phyloP scores from a whole-genome alignment of 2,888 invertebrate genomes.

The Noctua janthina region DNA sequence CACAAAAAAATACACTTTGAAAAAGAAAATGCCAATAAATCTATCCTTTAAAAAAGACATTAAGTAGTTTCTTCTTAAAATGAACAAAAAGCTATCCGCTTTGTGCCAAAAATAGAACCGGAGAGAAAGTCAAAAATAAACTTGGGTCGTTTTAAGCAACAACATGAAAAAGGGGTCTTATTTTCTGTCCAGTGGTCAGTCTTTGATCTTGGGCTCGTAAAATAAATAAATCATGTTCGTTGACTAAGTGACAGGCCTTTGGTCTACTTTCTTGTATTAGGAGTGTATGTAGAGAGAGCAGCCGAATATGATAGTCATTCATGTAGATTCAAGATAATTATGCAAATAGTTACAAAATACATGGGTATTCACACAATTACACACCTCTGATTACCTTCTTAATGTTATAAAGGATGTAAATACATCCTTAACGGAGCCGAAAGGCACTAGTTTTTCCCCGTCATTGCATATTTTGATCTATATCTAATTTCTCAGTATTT shows the following conservation, averaged over 20 bases:
- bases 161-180: slow-evolving; percentile 40
- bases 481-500: background rate
- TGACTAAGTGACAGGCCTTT: slow-evolving; percentile 47
- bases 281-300: background rate
- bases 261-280: slow-evolving; percentile 29
- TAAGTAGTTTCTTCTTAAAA: slow-evolving; percentile 4
- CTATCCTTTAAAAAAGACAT: background rate
- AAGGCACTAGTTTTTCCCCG: too few relatives aligned
- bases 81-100: background rate
- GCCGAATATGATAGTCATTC: background rate
- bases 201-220: slow-evolving; percentile 54
- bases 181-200: slow-evolving; percentile 55
- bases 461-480: background rate
- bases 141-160: slow-evolving; percentile 5
- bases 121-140: slow-evolving; percentile 35
- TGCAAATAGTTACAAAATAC: background rate
- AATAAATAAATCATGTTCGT: slow-evolving; percentile 59
- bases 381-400: background rate
- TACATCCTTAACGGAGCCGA: too few relatives aligned
- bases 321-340: background rate
- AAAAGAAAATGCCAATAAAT: background rate
- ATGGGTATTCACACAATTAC: background rate
- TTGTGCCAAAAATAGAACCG: slow-evolving; percentile 30
- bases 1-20: background rate
- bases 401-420: background rate